Conservation (phyloP, 2,113 vertebrate genomes). For the Passer domesticus region DNA sequence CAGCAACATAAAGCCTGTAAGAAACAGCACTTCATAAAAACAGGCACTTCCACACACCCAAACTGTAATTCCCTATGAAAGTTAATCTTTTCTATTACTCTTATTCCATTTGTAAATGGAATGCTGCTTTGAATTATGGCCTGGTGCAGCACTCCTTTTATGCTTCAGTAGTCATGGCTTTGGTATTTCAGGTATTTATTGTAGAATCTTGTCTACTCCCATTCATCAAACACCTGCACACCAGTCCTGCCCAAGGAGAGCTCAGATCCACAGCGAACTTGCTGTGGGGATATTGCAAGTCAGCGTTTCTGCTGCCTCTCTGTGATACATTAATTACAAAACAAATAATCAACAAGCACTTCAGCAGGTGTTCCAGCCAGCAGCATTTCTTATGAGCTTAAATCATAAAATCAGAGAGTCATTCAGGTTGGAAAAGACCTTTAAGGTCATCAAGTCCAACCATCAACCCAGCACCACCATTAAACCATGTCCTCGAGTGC, state of each 20-base stretch:
- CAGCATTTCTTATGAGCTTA: not conserved
- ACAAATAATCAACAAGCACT: not conserved
- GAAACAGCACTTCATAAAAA: constrained; percentile 35
- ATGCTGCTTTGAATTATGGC: constrained; percentile 32
- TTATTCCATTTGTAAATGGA: constrained; percentile 36
- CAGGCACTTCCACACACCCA: not conserved
- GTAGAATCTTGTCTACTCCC: constrained; percentile 35
- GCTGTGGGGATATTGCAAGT: not conserved
- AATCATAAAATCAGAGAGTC: not conserved
- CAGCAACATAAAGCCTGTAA: constrained; percentile 1
- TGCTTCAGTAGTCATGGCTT: constrained; percentile 34
- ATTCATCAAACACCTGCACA: constrained; percentile 37
- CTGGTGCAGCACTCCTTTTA: not conserved
- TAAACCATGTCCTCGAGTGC: not conserved
- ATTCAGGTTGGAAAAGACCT: not conserved
- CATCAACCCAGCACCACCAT: not conserved
- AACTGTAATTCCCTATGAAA: constrained; percentile 26
- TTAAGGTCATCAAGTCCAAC: not conserved
- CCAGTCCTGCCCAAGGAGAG: not conserved
- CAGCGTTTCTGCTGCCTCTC: not conserved
- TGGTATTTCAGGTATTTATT: constrained; percentile 27
- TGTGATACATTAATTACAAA: constrained; percentile 11
- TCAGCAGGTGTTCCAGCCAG: not conserved
- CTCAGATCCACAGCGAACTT: not conserved
- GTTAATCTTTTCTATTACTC: constrained; percentile 26